Conservation (phyloP, 2,113 vertebrate genomes). For the Colistium nudipinnis region DNA sequence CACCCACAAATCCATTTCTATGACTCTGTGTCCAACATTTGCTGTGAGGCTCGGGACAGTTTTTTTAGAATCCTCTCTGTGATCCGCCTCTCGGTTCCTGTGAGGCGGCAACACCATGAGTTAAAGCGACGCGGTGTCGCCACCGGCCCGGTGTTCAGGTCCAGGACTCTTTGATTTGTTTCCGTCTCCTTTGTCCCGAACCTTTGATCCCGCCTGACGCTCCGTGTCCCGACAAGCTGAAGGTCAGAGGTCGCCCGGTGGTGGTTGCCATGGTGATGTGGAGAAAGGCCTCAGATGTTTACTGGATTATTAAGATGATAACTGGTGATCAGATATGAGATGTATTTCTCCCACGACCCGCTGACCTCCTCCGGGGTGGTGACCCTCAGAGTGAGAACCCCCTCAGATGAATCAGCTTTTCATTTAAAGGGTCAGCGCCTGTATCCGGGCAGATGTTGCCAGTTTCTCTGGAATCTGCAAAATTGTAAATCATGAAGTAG, state of each 20-base stretch:
- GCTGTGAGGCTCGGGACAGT: too few species aligned
- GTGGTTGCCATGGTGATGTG: neutral
- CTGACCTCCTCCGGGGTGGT: conserved; percentile 34
- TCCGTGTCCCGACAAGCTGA: neutral
- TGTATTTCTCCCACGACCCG: conserved; percentile 60
- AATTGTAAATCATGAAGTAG: too few species aligned
- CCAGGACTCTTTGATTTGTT: too few species aligned
- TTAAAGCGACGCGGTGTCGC: too few species aligned
- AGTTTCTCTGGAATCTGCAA: neutral
- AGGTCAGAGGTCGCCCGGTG: conserved; percentile 16
- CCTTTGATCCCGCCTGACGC: neutral
- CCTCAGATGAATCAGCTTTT: conserved; percentile 15
- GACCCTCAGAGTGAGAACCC: conserved; percentile 26
- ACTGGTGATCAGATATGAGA: conserved; percentile 7
- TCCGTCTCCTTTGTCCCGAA: neutral
- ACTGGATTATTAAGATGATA: conserved; percentile 2
- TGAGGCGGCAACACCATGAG: too few species aligned
- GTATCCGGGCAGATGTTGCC: neutral
- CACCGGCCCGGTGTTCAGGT: too few species aligned
- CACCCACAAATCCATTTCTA: too few species aligned
- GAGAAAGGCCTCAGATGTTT: neutral
- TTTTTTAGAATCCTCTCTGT: too few species aligned
- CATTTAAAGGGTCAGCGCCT: conserved; percentile 25
- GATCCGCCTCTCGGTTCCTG: too few species aligned
- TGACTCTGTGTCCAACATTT: too few species aligned